Evolutionary conservation across 37 sponge, comb jelly and placozoan species (phyloP).

Genomic region (Halichondria panicea): DNA sequence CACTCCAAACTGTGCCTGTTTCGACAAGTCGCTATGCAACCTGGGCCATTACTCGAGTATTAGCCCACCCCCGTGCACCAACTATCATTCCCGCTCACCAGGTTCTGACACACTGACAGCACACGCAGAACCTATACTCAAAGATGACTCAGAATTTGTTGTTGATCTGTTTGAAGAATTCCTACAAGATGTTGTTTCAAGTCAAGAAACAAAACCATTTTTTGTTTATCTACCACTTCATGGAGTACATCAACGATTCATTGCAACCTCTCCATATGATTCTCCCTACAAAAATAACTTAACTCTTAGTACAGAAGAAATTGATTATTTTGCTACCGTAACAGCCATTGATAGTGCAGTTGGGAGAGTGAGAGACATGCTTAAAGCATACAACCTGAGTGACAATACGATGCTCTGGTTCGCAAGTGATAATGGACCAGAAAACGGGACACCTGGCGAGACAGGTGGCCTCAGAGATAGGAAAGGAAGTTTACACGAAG

Average conservation of each 20-base stretch:
- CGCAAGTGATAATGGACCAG: constrained; percentile 71
- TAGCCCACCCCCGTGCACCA: constrained; percentile 30
- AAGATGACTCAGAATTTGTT: constrained; percentile 69
- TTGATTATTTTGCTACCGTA: constrained; percentile 59
- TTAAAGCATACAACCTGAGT: constrained; percentile 1
- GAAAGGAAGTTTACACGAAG: constrained; percentile 58
- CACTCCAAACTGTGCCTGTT: constrained; percentile 77
- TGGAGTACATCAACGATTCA: constrained; percentile 53
- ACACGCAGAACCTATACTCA: constrained; percentile 6
- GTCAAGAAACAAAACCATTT: constrained; percentile 33
- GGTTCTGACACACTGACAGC: neutral
- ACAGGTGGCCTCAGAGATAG: constrained; percentile 49
- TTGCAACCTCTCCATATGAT: constrained; percentile 27
- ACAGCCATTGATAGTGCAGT: constrained; percentile 50
- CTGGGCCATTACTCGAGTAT: constrained; percentile 26
- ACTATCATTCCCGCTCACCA: constrained; percentile 10
- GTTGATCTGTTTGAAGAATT: constrained; percentile 21
- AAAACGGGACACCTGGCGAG: constrained; percentile 29
- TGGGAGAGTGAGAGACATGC: constrained; percentile 26
- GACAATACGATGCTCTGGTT: constrained; percentile 70
- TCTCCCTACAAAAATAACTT: neutral
- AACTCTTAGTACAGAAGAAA: constrained; percentile 5
- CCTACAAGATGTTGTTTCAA: neutral
- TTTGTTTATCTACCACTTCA: constrained; percentile 67
- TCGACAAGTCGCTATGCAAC: constrained; percentile 28